phyloP scores from a whole-genome alignment of 2,797 vertebrate genomes.

The Crenuchus spilurus region DNA sequence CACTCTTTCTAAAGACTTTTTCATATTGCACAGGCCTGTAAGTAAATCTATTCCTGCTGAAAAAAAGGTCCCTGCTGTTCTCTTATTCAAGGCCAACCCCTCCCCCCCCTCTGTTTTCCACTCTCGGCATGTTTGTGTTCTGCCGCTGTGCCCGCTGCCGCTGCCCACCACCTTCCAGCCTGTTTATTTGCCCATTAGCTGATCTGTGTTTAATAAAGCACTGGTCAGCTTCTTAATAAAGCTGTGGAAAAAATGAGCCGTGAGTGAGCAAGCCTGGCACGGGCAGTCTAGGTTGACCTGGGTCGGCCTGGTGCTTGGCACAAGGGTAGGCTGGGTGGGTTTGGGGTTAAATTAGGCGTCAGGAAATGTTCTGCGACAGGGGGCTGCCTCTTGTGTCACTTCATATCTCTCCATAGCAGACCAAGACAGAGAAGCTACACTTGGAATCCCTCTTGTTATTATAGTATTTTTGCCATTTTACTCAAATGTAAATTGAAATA shows the following conservation, averaged over 20 bases:
- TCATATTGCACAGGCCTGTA: not conserved
- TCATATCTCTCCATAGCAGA: constrained; percentile 64
- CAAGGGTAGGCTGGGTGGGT: not conserved
- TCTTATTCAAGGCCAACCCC: constrained; percentile 13
- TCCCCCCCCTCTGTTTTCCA: constrained; percentile 4
- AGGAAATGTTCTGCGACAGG: constrained; percentile 72
- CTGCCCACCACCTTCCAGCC: constrained; percentile 23
- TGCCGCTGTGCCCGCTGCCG: not conserved
- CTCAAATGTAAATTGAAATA: too few relatives aligned
- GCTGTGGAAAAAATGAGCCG: constrained; percentile 22
- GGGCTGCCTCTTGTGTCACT: constrained; percentile 78
- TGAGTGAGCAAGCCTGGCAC: constrained; percentile 18
- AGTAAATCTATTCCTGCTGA: not conserved
- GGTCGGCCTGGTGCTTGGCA: not conserved
- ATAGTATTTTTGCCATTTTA: too few relatives aligned
- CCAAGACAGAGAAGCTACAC: not conserved
- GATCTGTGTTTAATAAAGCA: constrained; percentile 41
- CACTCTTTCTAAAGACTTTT: too few relatives aligned
- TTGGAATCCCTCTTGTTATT: too few relatives aligned
- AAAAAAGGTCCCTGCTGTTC: constrained; percentile 1
- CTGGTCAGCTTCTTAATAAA: constrained; percentile 23
- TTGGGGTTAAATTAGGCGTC: constrained; percentile 3
- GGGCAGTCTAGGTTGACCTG: not conserved
- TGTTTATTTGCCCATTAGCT: constrained; percentile 52
- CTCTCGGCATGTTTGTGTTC: constrained; percentile 22